Evolutionary conservation across 2,797 vertebrate species (phyloP).

Genomic region (Accipiter superciliosus): DNA sequence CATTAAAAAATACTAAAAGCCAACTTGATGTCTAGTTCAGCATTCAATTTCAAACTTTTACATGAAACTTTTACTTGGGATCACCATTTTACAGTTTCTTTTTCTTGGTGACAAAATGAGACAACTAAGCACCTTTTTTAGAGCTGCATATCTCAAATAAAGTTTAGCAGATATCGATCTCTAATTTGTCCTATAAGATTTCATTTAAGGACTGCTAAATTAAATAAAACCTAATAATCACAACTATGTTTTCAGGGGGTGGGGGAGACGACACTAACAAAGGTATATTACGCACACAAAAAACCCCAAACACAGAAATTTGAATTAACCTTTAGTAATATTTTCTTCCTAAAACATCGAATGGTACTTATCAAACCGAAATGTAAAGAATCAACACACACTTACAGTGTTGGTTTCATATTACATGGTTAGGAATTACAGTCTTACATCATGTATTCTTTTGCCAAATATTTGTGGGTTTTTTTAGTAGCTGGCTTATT

Average conservation of each 20-base stretch:
- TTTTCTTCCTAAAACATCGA: not conserved
- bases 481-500: not conserved
- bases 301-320: fast-evolving
- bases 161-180: not conserved
- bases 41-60: not conserved
- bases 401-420: not conserved
- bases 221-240: not conserved
- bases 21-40: not conserved
- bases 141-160: not conserved
- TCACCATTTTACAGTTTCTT: not conserved
- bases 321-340: not conserved
- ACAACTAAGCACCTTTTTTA: not conserved
- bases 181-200: not conserved
- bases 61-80: not conserved
- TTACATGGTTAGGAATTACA: not conserved
- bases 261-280: too few species aligned
- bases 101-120: not conserved
- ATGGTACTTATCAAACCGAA: not conserved
- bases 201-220: not conserved
- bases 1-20: not conserved
- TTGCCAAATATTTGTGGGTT: not conserved
- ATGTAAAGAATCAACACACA: not conserved
- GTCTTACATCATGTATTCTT: not conserved
- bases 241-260: fast-evolving
- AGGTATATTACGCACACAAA: fast-evolving